Percentiles rank a stretch among this genome's conserved stretches.
Conservation (phyloP, 1,140 invertebrate species). For the Colletes latitarsis region DNA sequence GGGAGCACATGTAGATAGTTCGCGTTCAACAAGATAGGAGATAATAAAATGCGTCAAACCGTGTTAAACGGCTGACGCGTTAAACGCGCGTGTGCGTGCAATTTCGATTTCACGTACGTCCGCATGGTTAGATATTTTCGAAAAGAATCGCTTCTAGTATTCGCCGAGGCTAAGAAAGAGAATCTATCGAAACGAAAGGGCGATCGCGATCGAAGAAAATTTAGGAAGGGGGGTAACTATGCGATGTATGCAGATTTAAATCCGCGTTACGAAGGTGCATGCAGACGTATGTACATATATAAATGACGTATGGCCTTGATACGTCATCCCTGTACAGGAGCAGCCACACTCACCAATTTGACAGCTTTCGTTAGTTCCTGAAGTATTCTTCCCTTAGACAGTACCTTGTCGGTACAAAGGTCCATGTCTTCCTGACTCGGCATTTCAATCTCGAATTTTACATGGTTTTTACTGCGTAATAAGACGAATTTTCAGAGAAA, state of each 20-base stretch:
- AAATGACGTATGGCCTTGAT: constrained; percentile 56
- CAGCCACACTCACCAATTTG: constrained; percentile 77
- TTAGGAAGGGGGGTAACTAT: neutral
- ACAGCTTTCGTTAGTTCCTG: constrained; percentile 80
- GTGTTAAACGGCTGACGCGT: neutral
- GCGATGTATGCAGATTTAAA: constrained; percentile 14
- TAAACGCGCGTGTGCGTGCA: constrained; percentile 2
- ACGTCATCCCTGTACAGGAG: constrained; percentile 8
- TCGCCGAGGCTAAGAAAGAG: neutral
- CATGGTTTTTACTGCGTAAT: constrained; percentile 63
- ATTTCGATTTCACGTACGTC: constrained; percentile 15
- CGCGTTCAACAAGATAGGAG: constrained; percentile 11
- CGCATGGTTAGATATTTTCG: constrained; percentile 6
- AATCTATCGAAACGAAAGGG: neutral
- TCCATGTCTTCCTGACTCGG: constrained; percentile 76
- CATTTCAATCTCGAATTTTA: constrained; percentile 69
- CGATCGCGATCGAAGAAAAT: neutral
- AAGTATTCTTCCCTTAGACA: constrained; percentile 78
- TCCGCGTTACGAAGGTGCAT: constrained; percentile 11
- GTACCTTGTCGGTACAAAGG: constrained; percentile 79
- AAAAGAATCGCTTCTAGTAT: neutral
- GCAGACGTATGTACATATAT: constrained; percentile 7
- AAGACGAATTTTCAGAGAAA: constrained; percentile 20
- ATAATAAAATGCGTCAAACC: constrained; percentile 19
- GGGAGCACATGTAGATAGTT: constrained; percentile 30